These are phyloP conservation scores for Pocillopora damicornis DNA, from an alignment of 64 coral and sea anemone genomes.

Conservation along the genomic window DNA sequence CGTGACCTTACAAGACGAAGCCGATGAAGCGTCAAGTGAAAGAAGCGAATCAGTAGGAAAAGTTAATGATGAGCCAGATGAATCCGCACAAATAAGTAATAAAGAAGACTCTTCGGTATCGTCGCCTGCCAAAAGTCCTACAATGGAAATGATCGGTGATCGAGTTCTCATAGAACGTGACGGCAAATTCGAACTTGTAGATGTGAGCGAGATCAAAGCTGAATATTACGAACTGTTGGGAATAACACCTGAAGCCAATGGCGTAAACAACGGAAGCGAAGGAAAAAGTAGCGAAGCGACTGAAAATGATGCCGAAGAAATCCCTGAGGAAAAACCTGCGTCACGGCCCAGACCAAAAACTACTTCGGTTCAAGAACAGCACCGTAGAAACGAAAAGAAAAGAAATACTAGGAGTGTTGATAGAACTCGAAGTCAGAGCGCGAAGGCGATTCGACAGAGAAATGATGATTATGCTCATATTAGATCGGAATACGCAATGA, in stretches of 20 bases:
- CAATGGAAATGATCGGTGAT: slow-evolving; percentile 93
- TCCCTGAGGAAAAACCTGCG: slow-evolving; percentile 37
- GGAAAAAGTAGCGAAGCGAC: slow-evolving; percentile 17
- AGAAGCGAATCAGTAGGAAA: not conserved
- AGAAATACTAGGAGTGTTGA: slow-evolving; percentile 34
- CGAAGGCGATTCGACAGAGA: slow-evolving; percentile 34
- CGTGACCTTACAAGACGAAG: slow-evolving; percentile 37
- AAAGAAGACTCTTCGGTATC: not conserved
- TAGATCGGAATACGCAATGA: slow-evolving; percentile 87
- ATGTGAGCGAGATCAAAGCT: slow-evolving; percentile 93
- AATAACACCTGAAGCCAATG: slow-evolving; percentile 41
- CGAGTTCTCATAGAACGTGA: slow-evolving; percentile 93
- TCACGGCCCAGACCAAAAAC: slow-evolving; percentile 62
- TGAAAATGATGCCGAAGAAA: slow-evolving; percentile 29
- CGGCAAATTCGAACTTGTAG: slow-evolving; percentile 97
- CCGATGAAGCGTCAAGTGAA: not conserved
- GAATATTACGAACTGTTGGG: slow-evolving; percentile 99
- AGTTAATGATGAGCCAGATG: not conserved
- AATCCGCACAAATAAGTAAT: slow-evolving; percentile 27
- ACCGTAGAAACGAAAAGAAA: slow-evolving; percentile 43
- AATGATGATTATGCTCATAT: slow-evolving; percentile 85
- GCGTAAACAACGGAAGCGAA: slow-evolving; percentile 10
- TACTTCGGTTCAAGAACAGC: slow-evolving; percentile 39
- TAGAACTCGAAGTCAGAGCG: slow-evolving; percentile 66
- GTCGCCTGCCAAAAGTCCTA: slow-evolving; percentile 26